Evolutionary conservation across 2,797 vertebrate species (phyloP).

Genomic region (Petrocephalus sullivani): DNA sequence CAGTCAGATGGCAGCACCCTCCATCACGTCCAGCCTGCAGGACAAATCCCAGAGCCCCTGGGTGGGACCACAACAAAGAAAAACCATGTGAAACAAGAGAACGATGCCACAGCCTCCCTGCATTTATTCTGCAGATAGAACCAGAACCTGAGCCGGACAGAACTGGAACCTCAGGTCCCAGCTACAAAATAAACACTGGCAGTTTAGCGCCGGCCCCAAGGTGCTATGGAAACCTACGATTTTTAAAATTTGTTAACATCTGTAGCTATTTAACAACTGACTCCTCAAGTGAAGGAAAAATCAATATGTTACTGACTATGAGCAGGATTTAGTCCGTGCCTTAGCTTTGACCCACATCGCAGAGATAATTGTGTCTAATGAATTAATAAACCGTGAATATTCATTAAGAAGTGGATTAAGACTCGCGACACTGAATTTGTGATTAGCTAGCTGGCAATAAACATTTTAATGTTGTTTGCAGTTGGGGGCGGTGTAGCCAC

Average conservation of each 20-base stretch:
- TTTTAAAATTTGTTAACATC: background rate
- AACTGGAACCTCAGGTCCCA: background rate
- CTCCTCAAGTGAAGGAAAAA: background rate
- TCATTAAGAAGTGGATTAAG: slow-evolving; percentile 8
- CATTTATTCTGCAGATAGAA: background rate
- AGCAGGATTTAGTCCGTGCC: background rate
- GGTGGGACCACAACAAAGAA: background rate
- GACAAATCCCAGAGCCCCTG: background rate
- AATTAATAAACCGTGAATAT: slow-evolving; percentile 10
- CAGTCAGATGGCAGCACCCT: background rate
- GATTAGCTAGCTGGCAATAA: slow-evolving; percentile 7
- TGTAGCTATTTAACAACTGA: background rate
- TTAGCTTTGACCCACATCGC: background rate
- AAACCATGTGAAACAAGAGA: background rate
- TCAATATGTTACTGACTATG: slow-evolving; percentile 2
- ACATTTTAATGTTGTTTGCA: slow-evolving; percentile 12
- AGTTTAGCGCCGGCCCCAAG: background rate
- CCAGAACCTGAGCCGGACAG: background rate
- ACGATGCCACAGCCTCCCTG: background rate
- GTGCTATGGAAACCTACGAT: background rate
- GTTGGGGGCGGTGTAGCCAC: background rate
- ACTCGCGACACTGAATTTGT: background rate
- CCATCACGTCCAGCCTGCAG: background rate
- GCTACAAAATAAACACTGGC: background rate
- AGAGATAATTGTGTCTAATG: slow-evolving; percentile 7